A percentile compares a stretch with the other conserved stretches of the same genome.
Evolutionary conservation across 2,113 vertebrate genomes (phyloP).

Genomic region (Microcebus jonahi): DNA sequence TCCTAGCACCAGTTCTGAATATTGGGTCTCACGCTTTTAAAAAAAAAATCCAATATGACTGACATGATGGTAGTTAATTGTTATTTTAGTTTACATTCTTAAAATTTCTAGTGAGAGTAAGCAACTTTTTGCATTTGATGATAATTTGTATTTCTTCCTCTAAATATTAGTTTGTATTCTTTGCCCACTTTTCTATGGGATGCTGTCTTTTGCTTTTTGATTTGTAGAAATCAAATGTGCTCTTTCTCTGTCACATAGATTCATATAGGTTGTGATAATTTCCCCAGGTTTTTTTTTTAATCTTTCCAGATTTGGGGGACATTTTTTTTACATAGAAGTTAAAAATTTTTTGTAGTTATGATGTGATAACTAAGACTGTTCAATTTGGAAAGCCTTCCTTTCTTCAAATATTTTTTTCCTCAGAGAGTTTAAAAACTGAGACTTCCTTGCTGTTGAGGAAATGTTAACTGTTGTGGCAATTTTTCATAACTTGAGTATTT

Average conservation of each 20-base stretch:
- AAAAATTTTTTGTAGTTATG: not conserved
- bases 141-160: slow-evolving; percentile 21
- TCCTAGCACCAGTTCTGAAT: not conserved
- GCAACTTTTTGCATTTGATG: not conserved
- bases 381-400: not conserved
- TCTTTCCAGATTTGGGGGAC: not conserved
- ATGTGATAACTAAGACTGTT: not conserved
- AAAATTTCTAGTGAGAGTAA: not conserved
- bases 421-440: not conserved
- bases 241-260: not conserved
- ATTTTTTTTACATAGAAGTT: not conserved
- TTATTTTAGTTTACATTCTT: slow-evolving; percentile 12
- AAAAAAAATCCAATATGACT: not conserved
- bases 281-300: not conserved
- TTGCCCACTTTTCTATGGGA: not conserved
- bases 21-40: not conserved
- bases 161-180: not conserved
- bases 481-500: not conserved
- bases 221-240: not conserved
- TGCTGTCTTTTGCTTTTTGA: not conserved
- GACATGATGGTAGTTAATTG: not conserved
- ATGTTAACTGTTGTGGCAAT: not conserved
- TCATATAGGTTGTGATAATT: not conserved
- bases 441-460: not conserved
- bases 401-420: not conserved